Evolutionary conservation across 2,113 vertebrate genomes (phyloP).

Genomic region (Amblyopsis rosae): DNA sequence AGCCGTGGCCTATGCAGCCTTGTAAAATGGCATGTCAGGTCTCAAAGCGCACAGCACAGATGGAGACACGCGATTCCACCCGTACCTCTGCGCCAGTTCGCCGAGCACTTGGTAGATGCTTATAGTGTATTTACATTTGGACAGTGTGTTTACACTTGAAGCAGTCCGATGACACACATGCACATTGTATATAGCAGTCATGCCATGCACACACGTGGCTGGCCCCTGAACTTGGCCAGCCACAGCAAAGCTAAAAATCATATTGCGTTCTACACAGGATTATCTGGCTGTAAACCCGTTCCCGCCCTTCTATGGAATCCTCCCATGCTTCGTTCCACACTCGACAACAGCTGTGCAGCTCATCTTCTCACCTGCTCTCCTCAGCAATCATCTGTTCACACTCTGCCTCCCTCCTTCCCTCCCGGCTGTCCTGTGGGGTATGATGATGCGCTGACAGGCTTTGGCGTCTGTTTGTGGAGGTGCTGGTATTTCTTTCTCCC

Average conservation of each 20-base stretch:
- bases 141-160: not conserved
- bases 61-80: not conserved
- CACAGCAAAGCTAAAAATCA: not conserved
- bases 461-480: conserved; percentile 73
- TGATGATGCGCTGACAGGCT: conserved; percentile 71
- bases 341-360: conserved; percentile 33
- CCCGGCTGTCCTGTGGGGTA: conserved; percentile 64
- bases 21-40: conserved; percentile 2
- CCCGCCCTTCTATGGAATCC: conserved; percentile 23
- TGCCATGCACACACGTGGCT: too few species aligned
- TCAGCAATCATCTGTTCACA: conserved; percentile 24
- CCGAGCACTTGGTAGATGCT: not conserved
- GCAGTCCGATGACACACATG: too few species aligned
- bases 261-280: not conserved
- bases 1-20: not conserved
- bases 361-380: conserved; percentile 60
- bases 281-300: conserved; percentile 20
- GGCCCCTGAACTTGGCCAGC: too few species aligned
- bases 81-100: not conserved
- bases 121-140: not conserved
- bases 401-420: not conserved
- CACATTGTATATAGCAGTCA: too few species aligned
- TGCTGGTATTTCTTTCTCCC: conserved; percentile 71
- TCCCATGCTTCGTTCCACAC: conserved; percentile 26
- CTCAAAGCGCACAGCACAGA: not conserved